Evolutionary conservation across 2,888 invertebrate genomes (phyloP).

Genomic region (Agriopis marginaria): DNA sequence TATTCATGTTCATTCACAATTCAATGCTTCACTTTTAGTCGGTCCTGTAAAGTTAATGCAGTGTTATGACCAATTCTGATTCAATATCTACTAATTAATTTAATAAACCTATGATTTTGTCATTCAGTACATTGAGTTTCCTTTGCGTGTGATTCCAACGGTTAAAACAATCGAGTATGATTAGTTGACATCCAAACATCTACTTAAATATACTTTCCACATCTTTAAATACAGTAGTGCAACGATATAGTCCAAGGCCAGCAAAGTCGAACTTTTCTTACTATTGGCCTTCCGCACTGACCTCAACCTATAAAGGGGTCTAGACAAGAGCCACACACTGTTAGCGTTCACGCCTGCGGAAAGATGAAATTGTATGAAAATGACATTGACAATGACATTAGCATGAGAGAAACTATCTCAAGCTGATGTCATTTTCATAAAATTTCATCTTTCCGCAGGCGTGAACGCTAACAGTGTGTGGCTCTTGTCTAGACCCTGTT

Average conservation of each 20-base stretch:
- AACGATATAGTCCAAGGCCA: conserved; percentile 9
- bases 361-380: too few species aligned
- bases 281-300: background rate
- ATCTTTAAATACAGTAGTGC: conserved; percentile 8
- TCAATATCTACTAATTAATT: conserved; percentile 40
- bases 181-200: conserved; percentile 30
- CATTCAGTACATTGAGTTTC: conserved; percentile 26
- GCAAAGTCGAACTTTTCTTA: background rate
- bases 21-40: background rate
- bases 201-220: conserved; percentile 19
- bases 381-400: too few species aligned
- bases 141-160: conserved; percentile 24
- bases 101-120: conserved; percentile 26
- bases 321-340: too few species aligned
- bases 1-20: background rate
- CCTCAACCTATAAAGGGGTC: conserved; percentile 1
- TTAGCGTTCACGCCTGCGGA: too few species aligned
- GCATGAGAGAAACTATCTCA: too few species aligned
- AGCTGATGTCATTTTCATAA: too few species aligned
- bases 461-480: too few species aligned
- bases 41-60: background rate
- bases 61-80: conserved; percentile 22
- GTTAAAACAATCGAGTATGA: conserved; percentile 23
- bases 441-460: too few species aligned
- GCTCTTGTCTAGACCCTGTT: too few species aligned